Base-by-base conservation (phyloP, 2,888 invertebrate genomes). In the Bombylius major region DNA sequence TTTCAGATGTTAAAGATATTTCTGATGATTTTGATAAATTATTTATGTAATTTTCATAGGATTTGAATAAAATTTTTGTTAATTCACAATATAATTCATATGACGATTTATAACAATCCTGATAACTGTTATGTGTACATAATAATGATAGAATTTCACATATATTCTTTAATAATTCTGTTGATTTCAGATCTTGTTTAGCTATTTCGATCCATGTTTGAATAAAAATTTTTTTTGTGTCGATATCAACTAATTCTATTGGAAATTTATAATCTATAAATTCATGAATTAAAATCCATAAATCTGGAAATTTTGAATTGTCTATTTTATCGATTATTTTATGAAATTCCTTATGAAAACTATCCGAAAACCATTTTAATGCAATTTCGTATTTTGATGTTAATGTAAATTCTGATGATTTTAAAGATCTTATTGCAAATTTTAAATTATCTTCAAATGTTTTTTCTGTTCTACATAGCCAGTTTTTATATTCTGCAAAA, bases 401-500 rank as follows among this genome's bases (percentile, higher is more conserved):
- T 42, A 70, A 60, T 1, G 63, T 61, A 42, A 73, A 69, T 51
- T 74, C 73, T 0, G 67, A 61, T 0, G 73, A 71, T 57, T 69
- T 69, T 70, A 73, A 74, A 9, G 69, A 67, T 60, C 69, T 71
- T 4, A 70, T 62, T 0, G 68, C 70, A 56, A 74, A 73, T 39
- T 64, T 63, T 3, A 73, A 52, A 53, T 68, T 70, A 51, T 68
- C 65, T 4, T 60, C 55, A 42, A 67, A 70, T 0, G 65, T 48
- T 50, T 69, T 69, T 42, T 65, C 65, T 4, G 61, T 47, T 4
- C 72, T 65, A 8, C 63, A 60, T 36, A 73, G 63, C 73, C 73
- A 73, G 54, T 63, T 61, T 31, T 57, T 61, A 46, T 72, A 66
- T 62, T 71, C 73, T 73, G 45, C 31, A 47, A 60, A 39, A 33